Base-by-base conservation (phyloP, 2,113 vertebrate species). In the Malaclemys terrapin region DNA sequence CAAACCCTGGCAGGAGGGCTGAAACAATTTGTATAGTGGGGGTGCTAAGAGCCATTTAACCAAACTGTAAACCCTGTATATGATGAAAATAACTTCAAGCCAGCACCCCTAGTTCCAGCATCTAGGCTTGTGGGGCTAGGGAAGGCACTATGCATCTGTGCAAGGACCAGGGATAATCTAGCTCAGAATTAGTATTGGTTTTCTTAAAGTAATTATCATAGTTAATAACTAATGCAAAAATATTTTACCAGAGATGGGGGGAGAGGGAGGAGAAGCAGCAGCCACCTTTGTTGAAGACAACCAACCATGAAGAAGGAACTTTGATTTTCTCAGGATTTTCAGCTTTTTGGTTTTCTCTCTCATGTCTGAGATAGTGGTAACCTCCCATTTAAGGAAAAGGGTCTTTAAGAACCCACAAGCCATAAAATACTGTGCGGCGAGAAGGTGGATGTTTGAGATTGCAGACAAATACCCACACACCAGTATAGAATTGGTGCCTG, bases 401-500 rank as follows among this genome's bases (percentile, higher is more conserved):
- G 35, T 16, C 86, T 31, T 8, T 25, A 80, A 49, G 72, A 17
- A 1, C 25, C 82, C 85, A 24, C 20, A 19, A 42, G 38, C 42
- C 72, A 75, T 75, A 42, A 42, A 75, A 75, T 22, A 75, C 10
- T 22, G 10, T 16, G 29, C 6, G 4, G 59, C 31, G 59, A 14
- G 22, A 22, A 24, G 38, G 8, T 19, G n/a, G n/a, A 42, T 42
- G 19, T 42, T 24, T 75, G 22, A 24, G 38, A 75, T 12, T 75
- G 72, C 10, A 42, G 38, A 0, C 27, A 52, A n/a, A 9, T 27
- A 1, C 5, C 31, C 38, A 65, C 22, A 12, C 0, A 1, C 25
- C 10, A 11, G 1, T 50, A 25, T 27, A 35, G 53, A 19, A 31
- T 53, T 0, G 0, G 10, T 53, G 54, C 8, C 19, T 87, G 24